Evolutionary conservation across 2,113 vertebrate genomes (phyloP), one percentile per base, ranked within the genome.

Genomic region (Gymnogyps californianus): DNA sequence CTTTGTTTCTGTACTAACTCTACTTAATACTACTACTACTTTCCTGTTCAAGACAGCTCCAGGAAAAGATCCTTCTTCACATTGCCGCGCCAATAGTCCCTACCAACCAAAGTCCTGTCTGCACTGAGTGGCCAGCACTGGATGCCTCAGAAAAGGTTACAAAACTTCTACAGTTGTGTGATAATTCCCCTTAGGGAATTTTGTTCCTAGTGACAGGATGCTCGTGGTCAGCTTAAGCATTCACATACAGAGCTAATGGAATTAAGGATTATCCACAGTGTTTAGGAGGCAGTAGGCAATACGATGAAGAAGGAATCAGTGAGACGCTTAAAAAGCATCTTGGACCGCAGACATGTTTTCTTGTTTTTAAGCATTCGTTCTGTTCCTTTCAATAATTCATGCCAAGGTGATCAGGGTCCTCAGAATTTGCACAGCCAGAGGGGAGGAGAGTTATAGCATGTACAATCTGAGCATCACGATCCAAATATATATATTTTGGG

Each of bases 341-440:
- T 85, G 47, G 34, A 77, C 78, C 25, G 6, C 80, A 91, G 51
- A 66, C 52, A 89, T 1, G 2, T 89, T 87, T 95, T 78, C 62
- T 66, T 84, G 40, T 3, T 88, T 95, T 84, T 75, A 91, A 92
- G 80, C n/a, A 87, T 46, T 46, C 38, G 3, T 82, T 89, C 71
- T 69, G 24, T 92, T 96, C 82, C 32, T 87, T 67, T 95, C n/a
- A 89, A 88, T 89, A 91, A 83, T 86, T 92, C 70, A 89, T 81
- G 74, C 34, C 59, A 86, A 44, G 76, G 57, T 89, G 67, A 87
- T n/a, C 32, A 40, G 28, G 16, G 40, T 85, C 49, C 49, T 94
- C 57, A 62, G 81, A 90, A 83, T 83, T 46, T 65, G 20, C 66
- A 69, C 9, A 72, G 52, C 13, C 81, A 57, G 57, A 84, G 18